Base-by-base conservation (phyloP, 2,113 vertebrate species). In the Sardina pilchardus region DNA sequence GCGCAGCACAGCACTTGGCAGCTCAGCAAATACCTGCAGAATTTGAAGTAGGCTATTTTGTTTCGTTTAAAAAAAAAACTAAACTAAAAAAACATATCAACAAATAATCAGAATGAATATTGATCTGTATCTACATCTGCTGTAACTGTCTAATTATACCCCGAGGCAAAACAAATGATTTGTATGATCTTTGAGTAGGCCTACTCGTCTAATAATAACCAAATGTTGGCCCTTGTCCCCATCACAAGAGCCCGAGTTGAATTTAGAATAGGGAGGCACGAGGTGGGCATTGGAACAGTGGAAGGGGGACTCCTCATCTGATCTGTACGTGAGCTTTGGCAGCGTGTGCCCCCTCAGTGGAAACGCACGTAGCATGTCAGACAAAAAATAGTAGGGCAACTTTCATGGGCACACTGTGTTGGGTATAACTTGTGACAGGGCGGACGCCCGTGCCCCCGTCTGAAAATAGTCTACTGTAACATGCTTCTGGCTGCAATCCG, bases 391-490 rank as follows among this genome's bases (percentile, higher is more conserved):
- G 45, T 80, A 81, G 71, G 71, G 8, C 84, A 53, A 17, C 30
- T 78, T 84, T 47, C 42, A 84, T 45, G 80, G 84, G 84, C 84
- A 85, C 84, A 85, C 84, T 85, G 84, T 81, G 75, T 48, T 81
- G 84, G 84, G 84, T 50, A 85, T 78, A 39, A 50, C 44, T 48
- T 85, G 84, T 85, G 84, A 85, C 84, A 44, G 80, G 26, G 71
- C 71, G 16, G 71, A 78, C 30, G 30, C 63, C 71, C 12, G 39
- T 12, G 30, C 63, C 71, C 12, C 53, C 24, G 53, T 24, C 53
- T 59, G 53, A 19, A 78, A 78, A 78, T 78, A 78, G 34, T 34
- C 34, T 78, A 59, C 53, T 24, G 53, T 56, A 59, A 59, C 53
- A 21, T 21, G 19, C 53, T 56, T 21, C 19, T 56, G 53, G 53